A percentile compares a stretch with the other conserved stretches of the same genome.
Evolutionary conservation across 1,140 invertebrate species (phyloP).

Genomic region (Charaxes varanes): DNA sequence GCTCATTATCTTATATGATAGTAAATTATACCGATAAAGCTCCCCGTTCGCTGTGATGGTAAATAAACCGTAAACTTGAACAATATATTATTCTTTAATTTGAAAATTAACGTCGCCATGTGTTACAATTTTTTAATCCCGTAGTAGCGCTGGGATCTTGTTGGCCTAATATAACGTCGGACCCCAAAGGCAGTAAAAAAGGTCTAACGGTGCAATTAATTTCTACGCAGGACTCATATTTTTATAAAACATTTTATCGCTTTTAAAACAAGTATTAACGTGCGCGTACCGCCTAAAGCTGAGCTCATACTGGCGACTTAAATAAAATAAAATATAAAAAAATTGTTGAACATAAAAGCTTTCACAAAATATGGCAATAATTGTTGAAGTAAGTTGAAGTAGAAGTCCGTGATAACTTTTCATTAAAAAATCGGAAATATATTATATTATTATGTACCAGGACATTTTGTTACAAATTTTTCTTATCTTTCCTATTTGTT

Average conservation of each 20-base stretch:
- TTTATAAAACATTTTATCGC: slow-evolving; percentile 57
- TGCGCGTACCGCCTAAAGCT: slow-evolving; percentile 25
- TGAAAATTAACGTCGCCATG: slow-evolving; percentile 52
- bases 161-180: slow-evolving; percentile 46
- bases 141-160: slow-evolving; percentile 34
- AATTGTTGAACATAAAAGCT: too few relatives aligned
- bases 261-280: slow-evolving; percentile 62
- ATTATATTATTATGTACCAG: too few relatives aligned
- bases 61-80: slow-evolving; percentile 5
- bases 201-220: slow-evolving; percentile 57
- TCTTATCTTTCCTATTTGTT: too few relatives aligned
- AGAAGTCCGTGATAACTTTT: too few relatives aligned
- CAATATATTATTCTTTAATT: slow-evolving; percentile 41
- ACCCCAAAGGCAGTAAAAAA: slow-evolving; percentile 40
- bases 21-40: too few relatives aligned
- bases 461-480: too few relatives aligned
- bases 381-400: too few relatives aligned
- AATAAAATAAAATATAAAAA: too few relatives aligned
- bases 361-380: too few relatives aligned
- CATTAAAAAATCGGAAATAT: too few relatives aligned
- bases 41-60: too few relatives aligned
- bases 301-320: neutral
- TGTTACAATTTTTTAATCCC: slow-evolving; percentile 47
- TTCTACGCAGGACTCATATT: slow-evolving; percentile 42
- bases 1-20: too few relatives aligned